Evolutionary conservation across 92 coral and sea anemone species (phyloP), one percentile per base, ranked within the genome.

Genomic region (Phymanthus crucifer): DNA sequence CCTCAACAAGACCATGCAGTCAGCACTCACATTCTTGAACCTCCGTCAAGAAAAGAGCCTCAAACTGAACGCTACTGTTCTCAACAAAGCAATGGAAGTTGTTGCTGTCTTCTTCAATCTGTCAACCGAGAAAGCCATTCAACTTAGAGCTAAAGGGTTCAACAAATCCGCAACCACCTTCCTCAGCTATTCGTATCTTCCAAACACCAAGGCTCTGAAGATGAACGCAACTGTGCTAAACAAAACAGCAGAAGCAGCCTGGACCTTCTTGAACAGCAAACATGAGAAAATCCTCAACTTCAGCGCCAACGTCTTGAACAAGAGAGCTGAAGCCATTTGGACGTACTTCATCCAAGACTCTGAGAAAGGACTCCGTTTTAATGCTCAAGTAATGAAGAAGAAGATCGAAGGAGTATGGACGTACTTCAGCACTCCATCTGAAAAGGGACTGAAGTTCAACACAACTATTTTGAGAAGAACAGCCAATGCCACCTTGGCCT

Each of bases 371-470:
- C 36, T 95, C 35, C 87, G 86, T 73, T 73, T 93, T 54, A 87
- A 89, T 40, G 95, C 84, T 19, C 74, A 80, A 18, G 88, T 77
- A 24, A 69, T 89, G 68, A 87, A 90, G 81, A 90, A 64, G 78
- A 85, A 85, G 5, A 36, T 90, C 24, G 88, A 88, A 23, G 85
- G 94, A 10, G 83, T 67, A 7, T 82, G 88, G 88, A 78, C 83
- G 61, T 79, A 76, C 77, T 70, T 90, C 65, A 82, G 73, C 50
- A 67, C 36, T 16, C 79, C 77, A 21, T 54, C 80, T 16, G 93
- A 90, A 78, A 92, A 85, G 82, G 91, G 93, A 31, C 48, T 96
- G 70, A 93, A 79, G 80, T 89, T 96, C 77, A 92, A 85, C 38
- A 94, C 83, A 5, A 71, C 87, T 12, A 86, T 89, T 11, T 73